These are phyloP conservation scores for Notarius lentiginosus DNA, from an alignment of 2,113 vertebrate genomes.

Conservation along the genomic window DNA sequence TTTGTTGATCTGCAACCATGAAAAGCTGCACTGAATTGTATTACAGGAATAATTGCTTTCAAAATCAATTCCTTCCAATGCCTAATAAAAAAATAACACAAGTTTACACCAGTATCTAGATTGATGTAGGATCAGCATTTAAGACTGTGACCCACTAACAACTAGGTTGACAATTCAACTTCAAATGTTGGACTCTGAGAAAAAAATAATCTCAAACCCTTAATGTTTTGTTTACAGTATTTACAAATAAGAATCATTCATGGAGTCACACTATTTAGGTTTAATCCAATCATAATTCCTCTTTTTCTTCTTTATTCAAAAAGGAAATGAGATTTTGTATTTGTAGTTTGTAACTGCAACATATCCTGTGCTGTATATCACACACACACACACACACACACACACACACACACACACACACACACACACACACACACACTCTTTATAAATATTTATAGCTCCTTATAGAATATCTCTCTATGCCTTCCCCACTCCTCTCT, in stretches of 20 bases:
- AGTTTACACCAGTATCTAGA: neutral
- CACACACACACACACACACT: neutral
- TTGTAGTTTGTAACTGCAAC: neutral
- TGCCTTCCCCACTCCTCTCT: neutral
- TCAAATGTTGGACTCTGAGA: no score
- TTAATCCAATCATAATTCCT: neutral
- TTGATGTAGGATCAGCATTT: neutral
- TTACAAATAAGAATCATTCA: neutral
- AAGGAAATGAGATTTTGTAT: neutral
- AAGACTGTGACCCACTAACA: neutral
- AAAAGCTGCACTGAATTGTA: no score
- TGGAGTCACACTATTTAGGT: neutral
- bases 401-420: neutral
- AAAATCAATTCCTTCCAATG: neutral
- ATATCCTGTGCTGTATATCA: neutral
- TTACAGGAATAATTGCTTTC: no score
- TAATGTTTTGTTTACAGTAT: neutral
- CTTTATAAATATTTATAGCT: neutral
- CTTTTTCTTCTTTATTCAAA: neutral
- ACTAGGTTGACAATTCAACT: neutral
- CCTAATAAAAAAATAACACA: neutral
- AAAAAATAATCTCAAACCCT: neutral
- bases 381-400: neutral
- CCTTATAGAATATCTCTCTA: neutral
- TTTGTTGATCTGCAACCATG: no score